Base-by-base conservation (phyloP, 2,888 invertebrate genomes). In the Oscheius sp. region DNA sequence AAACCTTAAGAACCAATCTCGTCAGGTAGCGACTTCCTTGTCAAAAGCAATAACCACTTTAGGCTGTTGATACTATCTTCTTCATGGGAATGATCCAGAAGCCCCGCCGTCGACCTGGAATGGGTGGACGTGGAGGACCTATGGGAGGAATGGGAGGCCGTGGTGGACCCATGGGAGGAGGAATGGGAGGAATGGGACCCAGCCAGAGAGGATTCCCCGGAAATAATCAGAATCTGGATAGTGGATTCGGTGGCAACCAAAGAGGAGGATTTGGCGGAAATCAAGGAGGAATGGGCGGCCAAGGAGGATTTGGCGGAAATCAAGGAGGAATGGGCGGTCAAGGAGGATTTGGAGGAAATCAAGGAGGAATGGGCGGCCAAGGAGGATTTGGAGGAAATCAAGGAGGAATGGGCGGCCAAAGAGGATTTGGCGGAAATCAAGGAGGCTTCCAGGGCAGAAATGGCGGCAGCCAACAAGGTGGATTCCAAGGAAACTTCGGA, bases 1-100 rank as follows among this genome's bases (percentile, higher is more conserved):
- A 3, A 70, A 72, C 31, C 39, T 74, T 12, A 68, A 69, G 45
- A 65, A 70, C 52, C 66, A 61, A 12, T 72, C 72, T 48, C 70
- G 61, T 4, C 42, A 55, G 55, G 55, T 55, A 10, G 20, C 2
- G 23, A 48, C 17, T 17, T 48, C 12, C 25, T 48, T 23, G 20
- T 15, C 8, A 46, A 6, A 17, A 17, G 17, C 6, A 12, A 34
- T 34, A 42, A 5, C 29, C 2, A 23, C 25, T 57, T 8, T 39
- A 57, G 57, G 57, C 20, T 12, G 52, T 52, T 6, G 52, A 52
- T 27, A 29, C 29, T 4, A 8, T 52, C 8, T 52, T 52, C 52
- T 52, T 52, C 52, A 52, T 52, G 12, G 52, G 29, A 23, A n/a
- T 10, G 27, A 29, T 45, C 2, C 45, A 45, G 45, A 42, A 45